Conservation (phyloP, 2,113 vertebrate genomes). For the Dryoscopus gambensis region DNA sequence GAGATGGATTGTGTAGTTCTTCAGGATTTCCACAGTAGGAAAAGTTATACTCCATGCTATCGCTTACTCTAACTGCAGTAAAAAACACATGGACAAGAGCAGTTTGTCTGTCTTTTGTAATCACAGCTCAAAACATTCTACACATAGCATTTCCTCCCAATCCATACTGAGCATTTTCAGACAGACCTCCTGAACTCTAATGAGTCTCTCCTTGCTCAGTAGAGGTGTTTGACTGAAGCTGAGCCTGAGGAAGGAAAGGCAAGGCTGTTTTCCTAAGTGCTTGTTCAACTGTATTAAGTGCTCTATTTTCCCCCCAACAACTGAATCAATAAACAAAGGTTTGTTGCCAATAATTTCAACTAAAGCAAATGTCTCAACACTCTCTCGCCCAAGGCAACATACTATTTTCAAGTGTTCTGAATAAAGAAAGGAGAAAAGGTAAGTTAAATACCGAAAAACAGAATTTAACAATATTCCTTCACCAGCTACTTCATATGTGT, state of each 20-base stretch:
- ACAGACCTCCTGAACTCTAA: neutral
- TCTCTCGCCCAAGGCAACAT: neutral
- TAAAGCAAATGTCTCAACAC: neutral
- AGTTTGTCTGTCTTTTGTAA: neutral
- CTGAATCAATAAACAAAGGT: neutral
- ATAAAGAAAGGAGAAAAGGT: neutral
- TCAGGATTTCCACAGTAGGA: neutral
- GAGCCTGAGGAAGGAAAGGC: neutral
- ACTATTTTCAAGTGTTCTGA: neutral
- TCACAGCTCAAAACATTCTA: neutral
- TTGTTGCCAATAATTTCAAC: neutral
- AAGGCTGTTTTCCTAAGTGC: neutral
- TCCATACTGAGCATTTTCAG: neutral
- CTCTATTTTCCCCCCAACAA: neutral
- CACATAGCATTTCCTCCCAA: neutral
- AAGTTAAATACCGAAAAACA: neutral
- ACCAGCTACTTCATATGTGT: neutral
- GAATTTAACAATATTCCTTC: neutral
- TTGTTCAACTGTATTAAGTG: neutral
- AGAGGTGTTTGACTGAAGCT: neutral
- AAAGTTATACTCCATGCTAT: neutral
- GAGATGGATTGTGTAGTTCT: neutral
- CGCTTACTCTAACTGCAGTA: neutral
- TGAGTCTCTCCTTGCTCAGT: neutral
- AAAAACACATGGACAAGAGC: neutral